Evolutionary conservation across 2,888 invertebrate genomes (phyloP).

Genomic region (Pseudococcus longispinus): DNA sequence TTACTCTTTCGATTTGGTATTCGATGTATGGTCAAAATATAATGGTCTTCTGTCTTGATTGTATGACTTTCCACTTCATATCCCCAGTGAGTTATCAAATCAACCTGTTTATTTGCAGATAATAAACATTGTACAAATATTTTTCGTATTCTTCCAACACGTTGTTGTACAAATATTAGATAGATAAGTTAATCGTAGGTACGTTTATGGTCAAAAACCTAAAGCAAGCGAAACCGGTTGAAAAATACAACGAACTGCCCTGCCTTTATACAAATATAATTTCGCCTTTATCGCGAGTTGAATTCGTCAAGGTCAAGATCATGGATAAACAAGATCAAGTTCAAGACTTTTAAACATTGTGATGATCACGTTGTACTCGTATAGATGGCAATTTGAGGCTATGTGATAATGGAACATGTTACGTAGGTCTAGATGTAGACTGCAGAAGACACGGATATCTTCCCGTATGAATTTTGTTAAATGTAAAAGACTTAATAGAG

Average conservation of each 20-base stretch:
- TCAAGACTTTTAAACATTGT: background rate
- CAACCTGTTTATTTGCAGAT: constrained; percentile 15
- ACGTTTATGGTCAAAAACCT: constrained; percentile 1
- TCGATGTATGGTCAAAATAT: constrained; percentile 54
- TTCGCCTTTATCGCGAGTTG: background rate
- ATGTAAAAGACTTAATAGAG: too few relatives aligned
- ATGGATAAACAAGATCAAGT: constrained; percentile 10
- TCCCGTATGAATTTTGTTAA: background rate
- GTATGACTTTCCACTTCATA: constrained; percentile 54
- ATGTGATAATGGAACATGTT: background rate
- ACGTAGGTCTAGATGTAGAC: background rate
- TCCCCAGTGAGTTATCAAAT: constrained; percentile 53
- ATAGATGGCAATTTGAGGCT: background rate
- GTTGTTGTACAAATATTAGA: background rate
- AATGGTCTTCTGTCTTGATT: constrained; percentile 49
- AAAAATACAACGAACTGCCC: constrained; percentile 27
- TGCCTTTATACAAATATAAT: constrained; percentile 9
- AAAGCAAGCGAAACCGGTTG: background rate
- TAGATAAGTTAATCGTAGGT: background rate
- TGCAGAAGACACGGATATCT: background rate
- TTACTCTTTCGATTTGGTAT: constrained; percentile 48
- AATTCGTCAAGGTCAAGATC: background rate
- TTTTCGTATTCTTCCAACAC: background rate
- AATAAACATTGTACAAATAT: background rate
- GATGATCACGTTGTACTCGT: constrained; percentile 19